Conservation (phyloP, 2,888 invertebrate species). For the Drosophila gaucha region DNA sequence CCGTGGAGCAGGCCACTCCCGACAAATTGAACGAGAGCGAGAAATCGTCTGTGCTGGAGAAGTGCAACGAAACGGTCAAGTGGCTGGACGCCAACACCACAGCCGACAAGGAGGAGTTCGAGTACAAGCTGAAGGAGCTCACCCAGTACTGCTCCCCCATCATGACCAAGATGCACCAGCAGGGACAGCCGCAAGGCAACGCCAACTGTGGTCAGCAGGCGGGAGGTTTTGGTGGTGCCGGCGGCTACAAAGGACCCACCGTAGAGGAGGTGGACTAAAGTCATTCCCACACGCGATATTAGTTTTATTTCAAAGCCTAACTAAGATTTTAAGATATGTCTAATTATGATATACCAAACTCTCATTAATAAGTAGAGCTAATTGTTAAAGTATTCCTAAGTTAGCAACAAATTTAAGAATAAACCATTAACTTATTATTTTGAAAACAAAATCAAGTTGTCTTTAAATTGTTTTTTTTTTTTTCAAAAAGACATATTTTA, state of each 20-base stretch:
- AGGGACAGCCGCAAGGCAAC: constrained; percentile 41
- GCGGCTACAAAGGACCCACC: constrained; percentile 83
- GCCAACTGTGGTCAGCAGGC: constrained; percentile 85
- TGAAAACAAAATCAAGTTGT: constrained; percentile 84
- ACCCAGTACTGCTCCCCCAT: constrained; percentile 81
- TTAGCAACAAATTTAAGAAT: background rate
- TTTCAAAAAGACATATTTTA: no score
- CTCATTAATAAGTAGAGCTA: background rate
- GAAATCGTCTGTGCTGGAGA: constrained; percentile 88
- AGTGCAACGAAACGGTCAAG: constrained; percentile 60
- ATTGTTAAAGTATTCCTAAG: no score
- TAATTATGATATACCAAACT: background rate
- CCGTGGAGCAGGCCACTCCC: constrained; percentile 14
- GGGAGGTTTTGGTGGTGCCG: constrained; percentile 87
- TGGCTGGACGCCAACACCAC: constrained; percentile 92
- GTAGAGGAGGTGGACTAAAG: constrained; percentile 81
- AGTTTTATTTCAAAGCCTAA: no score
- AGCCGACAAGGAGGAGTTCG: constrained; percentile 91
- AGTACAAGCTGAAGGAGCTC: constrained; percentile 83
- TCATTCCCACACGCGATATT: background rate
- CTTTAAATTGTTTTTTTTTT: constrained; percentile 7
- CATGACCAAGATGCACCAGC: constrained; percentile 85
- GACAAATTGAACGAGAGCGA: constrained; percentile 86
- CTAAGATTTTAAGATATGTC: background rate
- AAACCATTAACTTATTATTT: no score